Conservation (phyloP, 2,888 invertebrate genomes). For the Neoascia interrupta region DNA sequence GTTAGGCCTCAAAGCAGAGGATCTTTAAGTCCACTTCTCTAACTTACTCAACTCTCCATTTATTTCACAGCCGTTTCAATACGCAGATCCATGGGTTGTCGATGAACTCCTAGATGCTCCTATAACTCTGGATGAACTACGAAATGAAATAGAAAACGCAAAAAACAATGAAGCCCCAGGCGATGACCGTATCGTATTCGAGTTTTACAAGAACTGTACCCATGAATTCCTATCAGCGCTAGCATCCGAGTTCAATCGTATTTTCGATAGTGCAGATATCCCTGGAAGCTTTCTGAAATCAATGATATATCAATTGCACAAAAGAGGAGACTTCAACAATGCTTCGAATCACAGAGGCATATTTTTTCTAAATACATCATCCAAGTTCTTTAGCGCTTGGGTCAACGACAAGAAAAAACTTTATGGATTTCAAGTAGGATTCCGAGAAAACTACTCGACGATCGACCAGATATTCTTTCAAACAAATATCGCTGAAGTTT, state of each 20-base stretch:
- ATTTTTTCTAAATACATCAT: too few relatives aligned
- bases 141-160: background rate
- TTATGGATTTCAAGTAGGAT: too few relatives aligned
- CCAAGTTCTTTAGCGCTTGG: background rate
- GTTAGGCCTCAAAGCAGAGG: too few relatives aligned
- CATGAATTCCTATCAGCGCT: too few relatives aligned
- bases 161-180: background rate
- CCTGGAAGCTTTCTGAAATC: too few relatives aligned
- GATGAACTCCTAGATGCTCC: background rate
- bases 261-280: conserved; percentile 8
- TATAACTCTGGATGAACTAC: background rate
- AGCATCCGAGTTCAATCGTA: background rate
- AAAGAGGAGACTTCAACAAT: too few relatives aligned
- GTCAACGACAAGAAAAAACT: background rate
- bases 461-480: background rate
- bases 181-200: background rate
- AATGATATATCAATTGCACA: too few relatives aligned
- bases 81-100: background rate
- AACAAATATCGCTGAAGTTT: background rate
- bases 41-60: background rate
- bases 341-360: too few relatives aligned
- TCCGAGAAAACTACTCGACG: background rate
- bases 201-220: conserved; percentile 3
- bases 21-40: background rate
- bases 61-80: background rate